A percentile compares a stretch with the other conserved stretches of the same genome.
Evolutionary conservation across 2,113 vertebrate genomes (phyloP).

Genomic region (Butorides virescens): DNA sequence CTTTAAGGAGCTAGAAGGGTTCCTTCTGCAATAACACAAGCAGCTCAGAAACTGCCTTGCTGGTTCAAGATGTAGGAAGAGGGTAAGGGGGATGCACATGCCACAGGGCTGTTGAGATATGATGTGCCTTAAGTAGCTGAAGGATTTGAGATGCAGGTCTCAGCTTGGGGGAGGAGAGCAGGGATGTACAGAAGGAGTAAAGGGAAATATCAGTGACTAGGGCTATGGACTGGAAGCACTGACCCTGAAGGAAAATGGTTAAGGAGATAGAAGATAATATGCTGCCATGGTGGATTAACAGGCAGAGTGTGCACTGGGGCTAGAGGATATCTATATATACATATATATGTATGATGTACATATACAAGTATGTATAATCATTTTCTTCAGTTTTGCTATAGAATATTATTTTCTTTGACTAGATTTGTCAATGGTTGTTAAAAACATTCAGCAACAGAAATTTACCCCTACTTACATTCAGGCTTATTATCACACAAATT

Average conservation of each 20-base stretch:
- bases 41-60: not conserved
- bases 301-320: not conserved
- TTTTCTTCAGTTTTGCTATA: not conserved
- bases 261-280: not conserved
- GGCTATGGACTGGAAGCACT: not conserved
- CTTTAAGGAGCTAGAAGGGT: not conserved
- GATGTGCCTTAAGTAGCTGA: not conserved
- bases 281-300: not conserved
- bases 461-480: not conserved
- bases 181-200: not conserved
- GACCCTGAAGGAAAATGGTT: not conserved
- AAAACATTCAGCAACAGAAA: not conserved
- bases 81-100: not conserved
- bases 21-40: not conserved
- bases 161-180: not conserved
- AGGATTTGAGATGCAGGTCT: not conserved
- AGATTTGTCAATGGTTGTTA: not conserved
- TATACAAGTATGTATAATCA: accelerated
- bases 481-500: not conserved
- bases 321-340: not conserved
- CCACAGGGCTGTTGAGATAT: not conserved
- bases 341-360: not conserved
- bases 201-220: not conserved
- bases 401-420: not conserved
- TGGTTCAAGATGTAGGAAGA: not conserved